Evolutionary conservation across 1,140 invertebrate genomes (phyloP).

Genomic region (Metaphire vulgaris): DNA sequence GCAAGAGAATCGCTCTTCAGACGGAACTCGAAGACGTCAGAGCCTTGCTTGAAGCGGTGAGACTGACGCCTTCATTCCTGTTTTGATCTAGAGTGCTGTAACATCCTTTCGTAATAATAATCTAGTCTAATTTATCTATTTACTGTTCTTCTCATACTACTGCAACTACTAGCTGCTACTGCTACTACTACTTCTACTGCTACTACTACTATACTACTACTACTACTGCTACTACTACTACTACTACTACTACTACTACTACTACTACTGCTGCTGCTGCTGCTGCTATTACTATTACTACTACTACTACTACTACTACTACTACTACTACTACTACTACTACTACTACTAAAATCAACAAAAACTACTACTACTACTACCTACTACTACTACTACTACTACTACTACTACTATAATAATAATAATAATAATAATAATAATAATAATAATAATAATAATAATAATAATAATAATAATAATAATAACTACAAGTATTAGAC

Average conservation of each 20-base stretch:
- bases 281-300: constrained; percentile 1
- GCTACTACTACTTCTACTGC: no score
- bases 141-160: no score
- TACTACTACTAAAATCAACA: no score
- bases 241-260: constrained; percentile 4
- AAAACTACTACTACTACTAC: no score
- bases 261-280: constrained; percentile 4
- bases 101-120: no score
- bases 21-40: constrained; percentile 49
- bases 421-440: neutral
- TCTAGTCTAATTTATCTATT: no score
- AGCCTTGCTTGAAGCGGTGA: constrained; percentile 46
- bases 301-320: constrained; percentile 8
- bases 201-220: no score
- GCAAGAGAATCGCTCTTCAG: constrained; percentile 42
- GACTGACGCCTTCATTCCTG: neutral
- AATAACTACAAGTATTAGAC: no score
- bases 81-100: no score
- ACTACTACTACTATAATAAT: neutral
- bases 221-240: neutral
- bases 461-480: no score
- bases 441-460: neutral
- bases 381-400: neutral
- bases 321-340: constrained; percentile 6
- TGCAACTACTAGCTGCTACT: no score